A percentile compares a stretch with the other conserved stretches of the same genome.
phyloP scores from a whole-genome alignment of 1,140 invertebrate species.

The Bombus fervidus region DNA sequence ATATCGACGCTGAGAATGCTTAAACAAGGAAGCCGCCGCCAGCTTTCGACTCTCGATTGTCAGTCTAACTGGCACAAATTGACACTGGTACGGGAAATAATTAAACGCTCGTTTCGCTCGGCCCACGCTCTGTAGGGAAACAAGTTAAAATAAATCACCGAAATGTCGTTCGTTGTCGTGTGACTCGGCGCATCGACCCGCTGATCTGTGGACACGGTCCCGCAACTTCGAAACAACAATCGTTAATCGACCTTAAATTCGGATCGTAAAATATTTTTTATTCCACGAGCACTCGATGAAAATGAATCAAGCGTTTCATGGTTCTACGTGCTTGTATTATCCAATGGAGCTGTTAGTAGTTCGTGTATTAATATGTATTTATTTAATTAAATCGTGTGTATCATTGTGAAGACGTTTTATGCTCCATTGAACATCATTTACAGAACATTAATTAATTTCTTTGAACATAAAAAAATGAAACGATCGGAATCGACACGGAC shows the following conservation, averaged over 20 bases:
- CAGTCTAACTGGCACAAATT: slow-evolving; percentile 13
- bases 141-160: slow-evolving; percentile 28
- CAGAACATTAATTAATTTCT: too few species aligned
- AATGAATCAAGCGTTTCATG: not conserved
- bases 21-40: slow-evolving; percentile 6
- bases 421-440: too few species aligned
- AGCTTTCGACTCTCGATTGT: slow-evolving; percentile 14
- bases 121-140: not conserved
- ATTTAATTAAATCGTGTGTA: not conserved
- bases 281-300: not conserved
- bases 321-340: not conserved
- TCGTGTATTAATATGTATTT: not conserved
- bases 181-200: slow-evolving; percentile 12
- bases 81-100: slow-evolving; percentile 39
- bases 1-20: not conserved
- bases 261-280: slow-evolving; percentile 37
- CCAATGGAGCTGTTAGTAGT: not conserved
- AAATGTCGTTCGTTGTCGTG: slow-evolving; percentile 24
- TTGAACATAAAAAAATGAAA: too few species aligned
- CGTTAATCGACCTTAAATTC: slow-evolving; percentile 1
- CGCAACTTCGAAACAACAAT: slow-evolving; percentile 16
- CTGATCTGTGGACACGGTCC: slow-evolving; percentile 28
- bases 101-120: slow-evolving; percentile 33
- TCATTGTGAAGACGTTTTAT: too few species aligned
- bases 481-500: too few species aligned